phyloP scores from a whole-genome alignment of 1,140 invertebrate species.

The Penaeus chinensis region DNA sequence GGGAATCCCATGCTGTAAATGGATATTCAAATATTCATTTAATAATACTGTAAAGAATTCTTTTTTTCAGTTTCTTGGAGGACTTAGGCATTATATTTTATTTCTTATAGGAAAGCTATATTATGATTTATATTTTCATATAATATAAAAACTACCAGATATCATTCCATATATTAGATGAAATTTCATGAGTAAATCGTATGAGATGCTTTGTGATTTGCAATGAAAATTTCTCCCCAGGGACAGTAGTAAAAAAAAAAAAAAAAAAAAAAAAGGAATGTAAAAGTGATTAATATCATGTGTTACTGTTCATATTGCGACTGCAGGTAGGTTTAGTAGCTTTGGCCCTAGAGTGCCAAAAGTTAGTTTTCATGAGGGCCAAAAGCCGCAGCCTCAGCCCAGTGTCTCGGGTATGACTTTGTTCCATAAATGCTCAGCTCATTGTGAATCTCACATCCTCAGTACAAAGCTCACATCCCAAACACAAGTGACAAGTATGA shows the following conservation, averaged over 20 bases:
- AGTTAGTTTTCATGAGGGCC: not conserved
- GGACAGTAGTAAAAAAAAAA: no score
- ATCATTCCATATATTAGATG: no score
- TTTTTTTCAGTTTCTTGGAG: not conserved
- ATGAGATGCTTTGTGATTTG: no score
- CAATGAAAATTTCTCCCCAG: no score
- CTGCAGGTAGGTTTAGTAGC: conserved; percentile 5
- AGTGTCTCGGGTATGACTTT: conserved; percentile 12
- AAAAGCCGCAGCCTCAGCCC: not conserved
- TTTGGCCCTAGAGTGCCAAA: conserved; percentile 26
- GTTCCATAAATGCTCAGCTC: conserved; percentile 20
- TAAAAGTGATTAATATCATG: no score
- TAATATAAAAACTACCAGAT: no score
- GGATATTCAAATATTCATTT: not conserved
- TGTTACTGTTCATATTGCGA: no score
- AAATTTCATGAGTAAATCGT: no score
- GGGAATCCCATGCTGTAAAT: not conserved
- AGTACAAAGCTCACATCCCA: conserved; percentile 33
- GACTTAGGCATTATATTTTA: no score
- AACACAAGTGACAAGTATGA: conserved; percentile 22
- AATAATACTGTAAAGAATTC: not conserved
- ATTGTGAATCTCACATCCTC: conserved; percentile 27
- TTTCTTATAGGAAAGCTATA: no score
- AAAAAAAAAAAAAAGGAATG: no score
- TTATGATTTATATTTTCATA: no score